Evolutionary conservation across 2,113 vertebrate genomes (phyloP).

Genomic region (Chaetodon trifascialis): DNA sequence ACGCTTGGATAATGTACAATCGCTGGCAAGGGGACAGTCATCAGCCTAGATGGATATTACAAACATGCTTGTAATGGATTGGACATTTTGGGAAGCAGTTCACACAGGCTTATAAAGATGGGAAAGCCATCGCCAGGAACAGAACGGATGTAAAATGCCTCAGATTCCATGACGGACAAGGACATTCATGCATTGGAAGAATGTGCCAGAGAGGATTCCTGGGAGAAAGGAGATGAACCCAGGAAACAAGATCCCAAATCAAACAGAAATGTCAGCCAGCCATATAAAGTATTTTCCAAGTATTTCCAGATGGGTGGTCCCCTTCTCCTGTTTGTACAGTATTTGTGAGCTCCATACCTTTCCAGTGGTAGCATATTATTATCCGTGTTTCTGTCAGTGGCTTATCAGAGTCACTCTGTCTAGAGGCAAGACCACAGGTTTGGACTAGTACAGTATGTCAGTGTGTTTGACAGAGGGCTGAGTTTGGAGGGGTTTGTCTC

Average conservation of each 20-base stretch:
- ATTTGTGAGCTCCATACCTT: conserved; percentile 43
- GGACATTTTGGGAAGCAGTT: conserved; percentile 78
- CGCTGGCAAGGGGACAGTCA: conserved; percentile 77
- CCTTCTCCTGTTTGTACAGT: conserved; percentile 52
- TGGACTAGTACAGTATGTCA: conserved; percentile 32
- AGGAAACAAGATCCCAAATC: conserved; percentile 51
- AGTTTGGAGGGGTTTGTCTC: conserved; percentile 49
- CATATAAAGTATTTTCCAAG: conserved; percentile 40
- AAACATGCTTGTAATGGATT: conserved; percentile 85
- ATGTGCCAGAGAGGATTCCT: conserved; percentile 54
- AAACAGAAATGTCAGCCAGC: conserved; percentile 45
- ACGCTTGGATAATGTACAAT: conserved; percentile 83
- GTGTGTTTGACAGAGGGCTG: conserved; percentile 43
- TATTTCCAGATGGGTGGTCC: conserved; percentile 60
- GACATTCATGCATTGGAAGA: conserved; percentile 57
- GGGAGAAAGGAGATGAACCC: conserved; percentile 40
- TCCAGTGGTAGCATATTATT: conserved; percentile 38
- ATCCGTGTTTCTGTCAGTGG: conserved; percentile 57
- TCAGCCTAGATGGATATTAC: conserved; percentile 84
- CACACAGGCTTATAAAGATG: conserved; percentile 76
- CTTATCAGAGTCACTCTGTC: conserved; percentile 68
- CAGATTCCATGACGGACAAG: conserved; percentile 71
- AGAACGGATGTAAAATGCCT: conserved; percentile 74
- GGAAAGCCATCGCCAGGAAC: conserved; percentile 67
- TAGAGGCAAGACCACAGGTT: conserved; percentile 49